phyloP scores from a whole-genome alignment of 2,888 invertebrate species.

The Cephus rjabovi region DNA sequence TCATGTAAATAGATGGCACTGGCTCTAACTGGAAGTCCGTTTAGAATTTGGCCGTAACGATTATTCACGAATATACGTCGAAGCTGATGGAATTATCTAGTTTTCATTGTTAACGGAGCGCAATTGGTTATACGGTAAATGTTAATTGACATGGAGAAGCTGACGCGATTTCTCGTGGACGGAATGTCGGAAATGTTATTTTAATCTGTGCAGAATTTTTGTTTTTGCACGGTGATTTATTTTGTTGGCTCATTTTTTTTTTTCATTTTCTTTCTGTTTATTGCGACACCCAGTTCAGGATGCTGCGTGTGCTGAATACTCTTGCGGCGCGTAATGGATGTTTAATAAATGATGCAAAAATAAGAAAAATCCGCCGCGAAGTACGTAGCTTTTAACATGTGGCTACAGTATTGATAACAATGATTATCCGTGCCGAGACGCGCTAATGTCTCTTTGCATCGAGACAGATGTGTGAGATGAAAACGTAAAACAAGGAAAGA shows the following conservation, averaged over 20 bases:
- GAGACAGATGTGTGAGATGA: constrained; percentile 21
- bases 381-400: constrained; percentile 30
- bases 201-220: background rate
- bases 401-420: constrained; percentile 43
- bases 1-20: constrained; percentile 39
- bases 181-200: background rate
- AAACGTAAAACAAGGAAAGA: constrained; percentile 10
- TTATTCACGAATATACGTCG: background rate
- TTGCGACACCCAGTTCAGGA: constrained; percentile 11
- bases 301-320: constrained; percentile 22
- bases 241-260: background rate
- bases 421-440: constrained; percentile 36
- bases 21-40: background rate
- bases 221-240: background rate
- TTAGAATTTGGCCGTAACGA: background rate
- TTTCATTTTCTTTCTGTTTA: background rate
- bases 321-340: constrained; percentile 18
- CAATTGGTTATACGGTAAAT: background rate
- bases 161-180: background rate
- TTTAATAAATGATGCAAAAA: constrained; percentile 8
- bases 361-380: constrained; percentile 23
- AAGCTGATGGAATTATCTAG: background rate
- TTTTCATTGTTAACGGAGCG: background rate
- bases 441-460: constrained; percentile 26
- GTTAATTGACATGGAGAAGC: background rate